Conservation (phyloP, 1,140 invertebrate species). For the Trichogramma pretiosum region DNA sequence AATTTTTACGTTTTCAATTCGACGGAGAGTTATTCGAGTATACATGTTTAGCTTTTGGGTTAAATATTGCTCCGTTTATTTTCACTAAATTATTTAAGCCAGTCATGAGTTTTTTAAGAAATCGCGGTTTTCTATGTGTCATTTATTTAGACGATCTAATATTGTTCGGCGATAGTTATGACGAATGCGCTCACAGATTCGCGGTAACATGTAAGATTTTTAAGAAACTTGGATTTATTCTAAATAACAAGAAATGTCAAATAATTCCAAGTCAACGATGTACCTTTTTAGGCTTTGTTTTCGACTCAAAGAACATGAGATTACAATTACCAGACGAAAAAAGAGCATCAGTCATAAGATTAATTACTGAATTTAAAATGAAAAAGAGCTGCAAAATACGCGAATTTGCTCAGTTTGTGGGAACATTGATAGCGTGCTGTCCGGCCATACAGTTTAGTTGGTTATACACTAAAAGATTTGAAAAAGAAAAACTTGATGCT, state of each 20-base stretch:
- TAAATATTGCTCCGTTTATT: neutral
- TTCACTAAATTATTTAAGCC: neutral
- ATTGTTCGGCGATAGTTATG: neutral
- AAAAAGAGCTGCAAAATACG: no score
- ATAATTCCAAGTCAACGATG: neutral
- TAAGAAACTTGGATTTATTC: neutral
- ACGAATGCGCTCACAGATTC: neutral
- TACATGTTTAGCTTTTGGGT: neutral
- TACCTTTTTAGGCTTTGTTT: neutral
- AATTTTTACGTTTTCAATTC: neutral
- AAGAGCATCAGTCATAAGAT: neutral
- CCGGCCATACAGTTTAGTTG: no score
- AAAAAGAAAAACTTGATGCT: no score
- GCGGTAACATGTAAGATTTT: neutral
- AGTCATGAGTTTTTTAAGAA: neutral
- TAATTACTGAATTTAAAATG: neutral
- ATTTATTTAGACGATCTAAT: neutral
- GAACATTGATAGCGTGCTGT: no score
- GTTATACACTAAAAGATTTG: no score
- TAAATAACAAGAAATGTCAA: neutral
- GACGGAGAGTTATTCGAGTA: neutral
- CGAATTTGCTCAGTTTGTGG: no score
- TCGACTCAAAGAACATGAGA: neutral
- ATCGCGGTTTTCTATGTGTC: neutral
- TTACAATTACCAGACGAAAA: neutral